These are phyloP conservation scores for Orussus abietinus DNA, from an alignment of 1,140 invertebrate species.

Conservation along the genomic window DNA sequence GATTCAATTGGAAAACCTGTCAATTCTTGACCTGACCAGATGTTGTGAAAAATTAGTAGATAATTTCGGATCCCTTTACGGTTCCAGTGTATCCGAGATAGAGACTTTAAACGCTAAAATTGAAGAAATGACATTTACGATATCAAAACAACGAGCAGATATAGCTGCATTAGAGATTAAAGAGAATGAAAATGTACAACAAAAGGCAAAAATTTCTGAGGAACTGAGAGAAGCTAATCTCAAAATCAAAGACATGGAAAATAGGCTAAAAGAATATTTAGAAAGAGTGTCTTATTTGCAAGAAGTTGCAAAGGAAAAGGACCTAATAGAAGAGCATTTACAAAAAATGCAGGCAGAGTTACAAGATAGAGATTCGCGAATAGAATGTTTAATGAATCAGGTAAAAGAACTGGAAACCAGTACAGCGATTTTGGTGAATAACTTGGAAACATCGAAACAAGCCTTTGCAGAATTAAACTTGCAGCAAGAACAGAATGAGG, in stretches of 20 bases:
- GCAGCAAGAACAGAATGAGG: slow-evolving; percentile 6
- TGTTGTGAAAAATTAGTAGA: not conserved
- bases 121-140: not conserved
- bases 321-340: not conserved
- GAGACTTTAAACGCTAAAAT: not conserved
- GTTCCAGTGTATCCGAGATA: not conserved
- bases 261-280: not conserved
- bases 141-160: not conserved
- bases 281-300: slow-evolving; percentile 2
- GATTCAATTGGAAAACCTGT: not conserved
- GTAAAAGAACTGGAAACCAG: not conserved
- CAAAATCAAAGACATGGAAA: not conserved
- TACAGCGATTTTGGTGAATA: not conserved
- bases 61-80: not conserved
- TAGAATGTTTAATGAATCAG: not conserved
- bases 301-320: not conserved
- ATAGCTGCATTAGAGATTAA: not conserved
- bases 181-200: not conserved
- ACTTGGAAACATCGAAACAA: slow-evolving; percentile 3
- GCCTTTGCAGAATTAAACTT: slow-evolving; percentile 7
- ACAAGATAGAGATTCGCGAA: not conserved
- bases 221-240: not conserved
- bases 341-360: slow-evolving; percentile 1
- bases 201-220: not conserved
- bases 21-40: slow-evolving; percentile 1